Percentiles rank a stretch among this genome's conserved stretches.
Evolutionary conservation across 2,888 invertebrate species (phyloP).

Genomic region (Cyrtodaria siliqua): DNA sequence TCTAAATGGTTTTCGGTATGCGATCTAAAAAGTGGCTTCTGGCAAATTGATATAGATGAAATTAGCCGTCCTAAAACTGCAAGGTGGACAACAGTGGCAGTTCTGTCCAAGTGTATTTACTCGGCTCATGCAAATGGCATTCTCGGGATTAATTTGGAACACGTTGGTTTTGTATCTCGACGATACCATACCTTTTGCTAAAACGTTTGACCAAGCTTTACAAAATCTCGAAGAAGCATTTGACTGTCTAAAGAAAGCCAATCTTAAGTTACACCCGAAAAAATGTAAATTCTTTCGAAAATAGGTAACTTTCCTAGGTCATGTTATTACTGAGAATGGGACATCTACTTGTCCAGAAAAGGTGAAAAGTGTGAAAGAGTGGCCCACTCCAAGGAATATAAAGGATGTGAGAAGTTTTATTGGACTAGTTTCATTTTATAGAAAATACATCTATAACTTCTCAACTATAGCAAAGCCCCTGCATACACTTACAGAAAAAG

Average conservation of each 20-base stretch:
- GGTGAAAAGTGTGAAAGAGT: not conserved
- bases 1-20: not conserved
- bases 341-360: not conserved
- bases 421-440: not conserved
- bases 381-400: not conserved
- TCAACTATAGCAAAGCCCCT: not conserved
- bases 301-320: slow-evolving; percentile 7
- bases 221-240: not conserved
- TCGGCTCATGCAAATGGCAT: not conserved
- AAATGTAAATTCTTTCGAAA: slow-evolving; percentile 48
- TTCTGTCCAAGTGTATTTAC: slow-evolving; percentile 1
- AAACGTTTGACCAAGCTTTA: not conserved
- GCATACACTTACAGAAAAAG: not conserved
- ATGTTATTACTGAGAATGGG: slow-evolving; percentile 1
- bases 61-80: not conserved
- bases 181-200: not conserved
- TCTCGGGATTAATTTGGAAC: not conserved
- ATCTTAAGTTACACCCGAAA: slow-evolving; percentile 46
- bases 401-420: not conserved
- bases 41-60: slow-evolving; percentile 2
- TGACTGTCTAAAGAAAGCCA: not conserved
- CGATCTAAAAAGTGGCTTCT: not conserved
- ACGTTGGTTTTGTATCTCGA: slow-evolving; percentile 19
- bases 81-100: slow-evolving; percentile 4
- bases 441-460: not conserved